phyloP scores from a whole-genome alignment of 1,140 invertebrate species.

The Dolichoris vasculosae region DNA sequence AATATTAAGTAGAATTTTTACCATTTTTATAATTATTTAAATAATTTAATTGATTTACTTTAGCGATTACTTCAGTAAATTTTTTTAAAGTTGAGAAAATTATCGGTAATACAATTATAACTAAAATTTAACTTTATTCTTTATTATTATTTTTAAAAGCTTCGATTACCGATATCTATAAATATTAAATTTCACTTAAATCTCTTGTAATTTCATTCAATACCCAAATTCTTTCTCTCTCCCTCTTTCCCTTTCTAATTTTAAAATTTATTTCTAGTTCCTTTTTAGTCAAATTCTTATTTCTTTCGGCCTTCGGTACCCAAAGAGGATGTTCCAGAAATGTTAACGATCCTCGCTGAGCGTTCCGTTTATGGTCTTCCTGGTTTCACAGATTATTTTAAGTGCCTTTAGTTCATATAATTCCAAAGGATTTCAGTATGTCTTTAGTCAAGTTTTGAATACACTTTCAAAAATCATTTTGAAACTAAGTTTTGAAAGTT shows the following conservation, averaged over 20 bases:
- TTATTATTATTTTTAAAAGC: too few relatives aligned
- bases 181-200: background rate
- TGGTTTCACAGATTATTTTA: background rate
- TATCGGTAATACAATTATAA: too few relatives aligned
- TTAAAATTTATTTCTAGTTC: background rate
- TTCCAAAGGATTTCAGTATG: background rate
- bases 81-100: background rate
- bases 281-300: background rate
- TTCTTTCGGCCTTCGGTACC: background rate
- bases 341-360: background rate
- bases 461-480: background rate
- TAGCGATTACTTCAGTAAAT: background rate
- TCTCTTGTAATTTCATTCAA: background rate
- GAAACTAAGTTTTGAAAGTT: background rate
- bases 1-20: too few relatives aligned
- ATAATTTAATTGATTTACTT: background rate
- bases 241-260: background rate
- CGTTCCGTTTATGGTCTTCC: background rate
- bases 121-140: background rate
- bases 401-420: background rate
- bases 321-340: background rate
- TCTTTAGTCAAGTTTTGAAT: background rate
- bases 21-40: background rate
- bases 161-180: background rate
- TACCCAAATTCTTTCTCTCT: background rate